These are phyloP conservation scores for Drosophila ohnishii DNA, from an alignment of 1,140 invertebrate species.

Conservation along the genomic window DNA sequence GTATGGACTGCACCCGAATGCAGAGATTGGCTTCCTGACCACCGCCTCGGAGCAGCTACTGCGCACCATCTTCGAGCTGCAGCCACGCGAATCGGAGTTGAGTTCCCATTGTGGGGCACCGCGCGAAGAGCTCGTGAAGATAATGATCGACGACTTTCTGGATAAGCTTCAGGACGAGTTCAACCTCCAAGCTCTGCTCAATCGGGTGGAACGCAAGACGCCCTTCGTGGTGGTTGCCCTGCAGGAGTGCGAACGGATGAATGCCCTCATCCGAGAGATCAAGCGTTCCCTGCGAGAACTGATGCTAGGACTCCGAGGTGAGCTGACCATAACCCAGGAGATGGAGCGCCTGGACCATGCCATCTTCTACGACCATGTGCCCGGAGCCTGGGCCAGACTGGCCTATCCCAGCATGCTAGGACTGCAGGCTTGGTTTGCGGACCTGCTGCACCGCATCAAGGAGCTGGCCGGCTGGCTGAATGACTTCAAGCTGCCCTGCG, in stretches of 20 bases:
- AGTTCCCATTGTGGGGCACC: slow-evolving; percentile 88
- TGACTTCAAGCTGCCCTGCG: slow-evolving; percentile 91
- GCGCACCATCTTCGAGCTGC: slow-evolving; percentile 95
- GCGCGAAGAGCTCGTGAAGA: slow-evolving; percentile 93
- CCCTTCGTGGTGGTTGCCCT: slow-evolving; percentile 96
- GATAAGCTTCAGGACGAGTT: slow-evolving; percentile 96
- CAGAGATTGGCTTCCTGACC: slow-evolving; percentile 97
- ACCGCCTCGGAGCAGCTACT: slow-evolving; percentile 93
- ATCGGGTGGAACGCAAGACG: slow-evolving; percentile 94
- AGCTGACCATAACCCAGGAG: slow-evolving; percentile 95
- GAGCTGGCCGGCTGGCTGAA: slow-evolving; percentile 91
- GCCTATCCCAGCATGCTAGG: slow-evolving; percentile 95
- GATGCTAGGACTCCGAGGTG: slow-evolving; percentile 95
- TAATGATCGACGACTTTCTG: slow-evolving; percentile 93
- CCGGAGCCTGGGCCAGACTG: slow-evolving; percentile 90
- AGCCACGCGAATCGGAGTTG: slow-evolving; percentile 93
- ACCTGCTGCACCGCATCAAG: slow-evolving; percentile 91
- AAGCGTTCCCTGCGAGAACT: slow-evolving; percentile 92
- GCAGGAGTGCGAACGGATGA: slow-evolving; percentile 98
- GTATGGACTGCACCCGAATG: slow-evolving; percentile 97
- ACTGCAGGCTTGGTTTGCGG: slow-evolving; percentile 93
- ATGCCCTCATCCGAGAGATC: slow-evolving; percentile 92
- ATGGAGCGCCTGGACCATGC: slow-evolving; percentile 95
- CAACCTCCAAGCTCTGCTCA: slow-evolving; percentile 93
- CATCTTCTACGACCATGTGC: slow-evolving; percentile 94